Base-by-base conservation (phyloP, 2,113 vertebrate genomes). In the Myiagra hebetior region DNA sequence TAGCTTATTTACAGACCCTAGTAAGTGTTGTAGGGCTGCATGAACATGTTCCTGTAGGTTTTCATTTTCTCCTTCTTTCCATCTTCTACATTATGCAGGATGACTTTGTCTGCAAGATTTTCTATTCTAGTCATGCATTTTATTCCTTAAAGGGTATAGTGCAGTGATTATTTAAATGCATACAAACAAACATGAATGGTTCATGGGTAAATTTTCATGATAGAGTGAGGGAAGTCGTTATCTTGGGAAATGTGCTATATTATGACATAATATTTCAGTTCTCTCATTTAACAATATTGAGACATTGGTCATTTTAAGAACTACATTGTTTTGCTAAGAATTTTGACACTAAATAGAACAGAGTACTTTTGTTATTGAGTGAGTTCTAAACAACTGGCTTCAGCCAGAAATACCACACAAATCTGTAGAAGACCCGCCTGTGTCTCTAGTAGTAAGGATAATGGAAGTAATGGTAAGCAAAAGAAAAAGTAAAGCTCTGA, bases 141-240 rank as follows among this genome's bases (percentile, higher is more conserved):
- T 64, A 26, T 41, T 49, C 13, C 6, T 59, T 74, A 59, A 74
- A 78, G 12, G 4, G 8, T 33, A 59, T 13, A 4, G 4, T 27
- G 3, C 6, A 69, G 10, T 6, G 9, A 59, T 41, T 69, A 85
- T 53, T 81, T 49, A 82, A 91, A 50, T 41, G 3, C 4, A 47
- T 24, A 2, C 2, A 28, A 41, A 67, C 6, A 73, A 15, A 1
- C 7, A 28, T 11, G 3, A 13, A 6, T 18, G 2, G 2, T n/a
- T 85, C 50, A 68, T 57, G 28, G 22, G 16, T 26, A 75, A 75
- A 6, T 16, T 22, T 91, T 64, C 53, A 53, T 26, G 19, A 21
- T 8, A n/a, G 8, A 37, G 4, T 19, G 9, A 70, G 15, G 5
- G 8, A 62, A 46, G 37, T 86, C 24, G 7, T 35, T 73, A 17